A percentile compares a stretch with the other conserved stretches of the same genome.
Evolutionary conservation across 2,113 vertebrate species (phyloP).

Genomic region (Pyxicephalus adspersus): DNA sequence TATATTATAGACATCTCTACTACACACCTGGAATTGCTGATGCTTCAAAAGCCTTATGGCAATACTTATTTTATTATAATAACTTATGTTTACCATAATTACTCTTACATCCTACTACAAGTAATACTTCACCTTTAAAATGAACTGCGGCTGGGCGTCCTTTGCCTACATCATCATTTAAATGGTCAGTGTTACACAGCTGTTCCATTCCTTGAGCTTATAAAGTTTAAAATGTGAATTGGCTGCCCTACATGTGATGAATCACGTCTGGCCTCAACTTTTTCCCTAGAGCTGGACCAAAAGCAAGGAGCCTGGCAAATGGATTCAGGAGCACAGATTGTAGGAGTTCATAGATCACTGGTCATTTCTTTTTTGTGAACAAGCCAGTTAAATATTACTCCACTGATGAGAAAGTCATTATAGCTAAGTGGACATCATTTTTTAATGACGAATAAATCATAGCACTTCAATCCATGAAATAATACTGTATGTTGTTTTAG

Average conservation of each 20-base stretch:
- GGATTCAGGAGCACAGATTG: conserved; percentile 53
- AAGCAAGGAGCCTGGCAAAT: conserved; percentile 59
- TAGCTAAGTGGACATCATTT: background rate
- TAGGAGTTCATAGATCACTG: conserved; percentile 54
- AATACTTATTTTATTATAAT: too few relatives aligned
- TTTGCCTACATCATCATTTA: conserved; percentile 57
- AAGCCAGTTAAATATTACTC: conserved; percentile 39
- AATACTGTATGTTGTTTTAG: conserved; percentile 3
- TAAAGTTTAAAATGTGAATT: conserved; percentile 56
- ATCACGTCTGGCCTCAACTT: conserved; percentile 63
- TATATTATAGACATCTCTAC: too few relatives aligned
- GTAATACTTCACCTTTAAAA: background rate
- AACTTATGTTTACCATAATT: background rate
- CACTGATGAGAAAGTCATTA: conserved; percentile 48
- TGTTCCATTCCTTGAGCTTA: conserved; percentile 53
- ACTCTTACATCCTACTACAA: background rate
- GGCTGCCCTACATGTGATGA: conserved; percentile 61
- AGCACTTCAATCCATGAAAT: background rate
- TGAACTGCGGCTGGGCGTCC: conserved; percentile 46
- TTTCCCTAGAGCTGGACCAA: conserved; percentile 45
- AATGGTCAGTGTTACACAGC: conserved; percentile 53
- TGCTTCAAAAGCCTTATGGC: too few relatives aligned
- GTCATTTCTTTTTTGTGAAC: conserved; percentile 42
- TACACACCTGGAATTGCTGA: too few relatives aligned
- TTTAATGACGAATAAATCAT: background rate